phyloP scores from a whole-genome alignment of 2,797 vertebrate genomes.

The Esox lucius region DNA sequence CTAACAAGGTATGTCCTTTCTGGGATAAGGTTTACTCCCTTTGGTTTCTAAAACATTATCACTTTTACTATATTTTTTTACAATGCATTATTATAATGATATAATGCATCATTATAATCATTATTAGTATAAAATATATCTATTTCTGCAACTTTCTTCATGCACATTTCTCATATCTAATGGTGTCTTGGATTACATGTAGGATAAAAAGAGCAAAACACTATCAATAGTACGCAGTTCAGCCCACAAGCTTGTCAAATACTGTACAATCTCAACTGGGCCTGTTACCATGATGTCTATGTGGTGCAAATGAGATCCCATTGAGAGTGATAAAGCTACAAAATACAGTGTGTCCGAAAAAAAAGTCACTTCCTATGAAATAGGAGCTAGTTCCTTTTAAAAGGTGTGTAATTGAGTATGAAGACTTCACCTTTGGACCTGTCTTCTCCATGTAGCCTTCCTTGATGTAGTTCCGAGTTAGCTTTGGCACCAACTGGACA shows the following conservation, averaged over 20 bases:
- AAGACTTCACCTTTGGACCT: constrained; percentile 86
- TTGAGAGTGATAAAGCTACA: neutral
- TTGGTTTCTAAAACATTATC: no score
- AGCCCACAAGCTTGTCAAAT: neutral
- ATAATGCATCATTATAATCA: no score
- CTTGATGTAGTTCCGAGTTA: constrained; percentile 91
- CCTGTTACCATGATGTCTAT: neutral
- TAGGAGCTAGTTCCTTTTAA: no score
- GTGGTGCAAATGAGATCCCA: neutral
- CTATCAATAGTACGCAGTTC: no score
- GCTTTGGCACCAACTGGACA: constrained; percentile 86
- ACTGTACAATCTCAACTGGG: neutral
- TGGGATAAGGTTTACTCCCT: no score
- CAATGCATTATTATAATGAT: no score
- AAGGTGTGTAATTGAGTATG: neutral
- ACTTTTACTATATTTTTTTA: no score
- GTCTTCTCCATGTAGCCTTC: constrained; percentile 89
- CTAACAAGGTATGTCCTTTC: no score
- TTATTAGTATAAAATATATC: no score
- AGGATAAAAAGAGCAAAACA: neutral
- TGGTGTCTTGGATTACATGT: neutral
- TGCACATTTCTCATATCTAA: neutral
- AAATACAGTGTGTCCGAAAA: neutral
- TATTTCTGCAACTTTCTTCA: neutral
- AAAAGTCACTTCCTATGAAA: no score